Evolutionary conservation across 1,140 invertebrate species (phyloP), one percentile per base, ranked within the genome.

Genomic region (Aphidius ervi): DNA sequence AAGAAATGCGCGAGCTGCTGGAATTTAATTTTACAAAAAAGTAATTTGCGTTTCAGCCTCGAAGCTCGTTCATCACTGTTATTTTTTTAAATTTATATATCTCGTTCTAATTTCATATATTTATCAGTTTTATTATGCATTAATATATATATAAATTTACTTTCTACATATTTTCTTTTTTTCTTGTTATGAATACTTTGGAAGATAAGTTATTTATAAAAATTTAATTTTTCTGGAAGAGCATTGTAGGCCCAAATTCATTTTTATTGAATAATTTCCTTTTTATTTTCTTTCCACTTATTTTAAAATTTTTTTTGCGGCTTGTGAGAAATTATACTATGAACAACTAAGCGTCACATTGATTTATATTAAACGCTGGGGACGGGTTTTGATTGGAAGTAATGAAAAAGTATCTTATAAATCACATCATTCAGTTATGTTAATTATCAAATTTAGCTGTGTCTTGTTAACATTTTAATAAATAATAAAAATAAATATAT

Each of bases 371-470:
- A 42, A 54, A 54, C 52, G 52, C 52, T 41, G 59, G 59, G 59
- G 59, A 61, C 59, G 59, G 59, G 59, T 56, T 56, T 61, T 37
- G 46, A 59, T 56, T 47, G 54, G 54, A 61, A 61, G 54, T 56
- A 42, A 55, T 50, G 8, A 23, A 16, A 46, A 50, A 47, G 46
- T 56, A 46, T 40, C 40, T 41, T 61, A 47, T n/a, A 49, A 40
- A 52, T 52, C 49, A 40, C 31, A 52, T 52, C 16, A 54, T 54
- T 54, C 52, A 54, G 42, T 54, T 42, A 54, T 48, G 9, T 2
- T n/a, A 10, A n/a, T 6, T 48, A n/a, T 3, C 10, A 10, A 20
- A 5, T 42, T n/a, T 20, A 9, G 31, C 39, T 37, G 39, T 37
- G 49, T 37, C 39, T 39, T 10, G 39, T 16, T 16, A 16, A 16